Evolutionary conservation across 2,888 invertebrate genomes (phyloP).

Genomic region (Adineta ricciae): DNA sequence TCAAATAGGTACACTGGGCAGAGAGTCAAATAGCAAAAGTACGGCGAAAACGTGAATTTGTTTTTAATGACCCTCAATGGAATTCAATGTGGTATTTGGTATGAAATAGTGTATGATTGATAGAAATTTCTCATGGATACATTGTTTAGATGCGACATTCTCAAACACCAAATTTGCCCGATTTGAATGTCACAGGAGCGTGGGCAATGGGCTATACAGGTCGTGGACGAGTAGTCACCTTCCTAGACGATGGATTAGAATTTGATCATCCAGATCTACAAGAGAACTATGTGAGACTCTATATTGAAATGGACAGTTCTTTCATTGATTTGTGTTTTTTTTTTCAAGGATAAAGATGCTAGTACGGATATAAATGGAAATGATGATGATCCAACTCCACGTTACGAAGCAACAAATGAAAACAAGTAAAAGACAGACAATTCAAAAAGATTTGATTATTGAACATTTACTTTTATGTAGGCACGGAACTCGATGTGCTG

Average conservation of each 20-base stretch:
- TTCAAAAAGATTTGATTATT: not conserved
- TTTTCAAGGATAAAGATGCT: not conserved
- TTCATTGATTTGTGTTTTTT: not conserved
- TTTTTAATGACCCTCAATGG: conserved; percentile 3
- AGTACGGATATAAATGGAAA: conserved; percentile 25
- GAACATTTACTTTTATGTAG: not conserved
- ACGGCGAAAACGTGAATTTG: conserved; percentile 1
- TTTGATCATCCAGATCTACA: conserved; percentile 28
- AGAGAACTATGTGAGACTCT: conserved; percentile 24
- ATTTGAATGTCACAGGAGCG: conserved; percentile 29
- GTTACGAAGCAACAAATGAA: conserved; percentile 12
- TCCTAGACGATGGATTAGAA: conserved; percentile 34
- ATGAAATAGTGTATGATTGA: not conserved
- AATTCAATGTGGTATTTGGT: conserved; percentile 1
- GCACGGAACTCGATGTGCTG: conserved; percentile 89
- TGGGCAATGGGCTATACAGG: conserved; percentile 34
- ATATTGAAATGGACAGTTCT: too few relatives aligned
- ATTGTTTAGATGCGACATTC: not conserved
- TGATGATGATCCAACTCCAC: conserved; percentile 28
- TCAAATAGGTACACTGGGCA: not conserved
- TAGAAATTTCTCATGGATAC: not conserved
- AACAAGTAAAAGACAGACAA: conserved; percentile 2
- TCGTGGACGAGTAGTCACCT: conserved; percentile 23
- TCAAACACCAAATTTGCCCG: not conserved
- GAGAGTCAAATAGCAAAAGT: not conserved